Percentiles rank a stretch among this genome's conserved stretches.
Evolutionary conservation across 2,888 invertebrate genomes (phyloP).

Genomic region (Morpho deidamia): DNA sequence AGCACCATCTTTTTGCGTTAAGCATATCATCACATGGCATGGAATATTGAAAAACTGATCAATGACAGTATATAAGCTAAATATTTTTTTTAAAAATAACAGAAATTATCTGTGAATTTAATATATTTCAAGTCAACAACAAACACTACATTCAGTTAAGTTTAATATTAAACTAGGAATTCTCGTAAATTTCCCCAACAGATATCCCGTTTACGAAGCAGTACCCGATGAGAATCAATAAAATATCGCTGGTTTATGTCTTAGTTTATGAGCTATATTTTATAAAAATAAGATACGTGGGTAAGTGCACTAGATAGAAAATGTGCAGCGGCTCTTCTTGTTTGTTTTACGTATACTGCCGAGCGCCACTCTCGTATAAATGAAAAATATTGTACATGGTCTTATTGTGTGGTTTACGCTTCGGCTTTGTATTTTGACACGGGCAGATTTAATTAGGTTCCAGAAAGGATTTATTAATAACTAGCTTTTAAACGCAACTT

Average conservation of each 20-base stretch:
- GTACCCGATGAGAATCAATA: conserved; percentile 53
- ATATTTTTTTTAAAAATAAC: too few species aligned
- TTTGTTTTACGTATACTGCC: conserved; percentile 21
- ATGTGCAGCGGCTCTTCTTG: conserved; percentile 34
- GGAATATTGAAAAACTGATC: too few species aligned
- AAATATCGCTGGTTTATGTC: conserved; percentile 59
- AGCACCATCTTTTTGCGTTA: not conserved
- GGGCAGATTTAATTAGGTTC: not conserved
- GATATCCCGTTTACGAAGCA: conserved; percentile 59
- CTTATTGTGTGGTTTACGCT: conserved; percentile 11
- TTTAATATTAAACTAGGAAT: conserved; percentile 13
- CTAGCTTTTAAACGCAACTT: too few species aligned
- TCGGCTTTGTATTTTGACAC: conserved; percentile 3
- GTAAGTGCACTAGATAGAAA: conserved; percentile 35
- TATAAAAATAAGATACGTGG: conserved; percentile 56
- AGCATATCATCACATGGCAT: too few species aligned
- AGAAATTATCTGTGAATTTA: too few species aligned
- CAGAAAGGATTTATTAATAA: not conserved
- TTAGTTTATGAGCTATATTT: conserved; percentile 66
- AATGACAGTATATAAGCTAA: too few species aligned
- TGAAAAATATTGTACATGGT: conserved; percentile 12
- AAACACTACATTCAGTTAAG: too few species aligned
- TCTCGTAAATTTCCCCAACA: conserved; percentile 51
- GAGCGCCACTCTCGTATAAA: conserved; percentile 10
- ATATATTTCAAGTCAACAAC: too few species aligned